Evolutionary conservation across 2,797 vertebrate species (phyloP), one percentile per base, ranked within the genome.

Genomic region (Paedocypris micromegethes): DNA sequence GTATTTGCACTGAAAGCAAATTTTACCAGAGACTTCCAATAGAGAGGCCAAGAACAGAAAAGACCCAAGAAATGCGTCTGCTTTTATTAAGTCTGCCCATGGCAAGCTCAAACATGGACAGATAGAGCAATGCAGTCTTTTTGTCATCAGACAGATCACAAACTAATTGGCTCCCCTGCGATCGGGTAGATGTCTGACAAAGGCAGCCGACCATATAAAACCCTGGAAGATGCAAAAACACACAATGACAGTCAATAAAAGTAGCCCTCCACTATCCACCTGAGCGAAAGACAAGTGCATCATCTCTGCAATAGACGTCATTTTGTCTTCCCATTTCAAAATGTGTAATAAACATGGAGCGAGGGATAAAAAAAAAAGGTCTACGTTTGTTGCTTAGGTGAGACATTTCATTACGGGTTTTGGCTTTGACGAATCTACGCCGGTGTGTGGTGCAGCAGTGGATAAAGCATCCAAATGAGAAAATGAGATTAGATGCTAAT

Each of bases 151-250:
- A 75, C 81, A 73, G 78, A 83, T 85, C 80, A 81, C 72, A 61
- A 81, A 81, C 84, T 89, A 87, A 90, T 89, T 89, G 86, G 84
- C 75, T 88, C 86, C 87, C 85, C 42, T 81, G 66, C 81, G 85
- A 85, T 86, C 79, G 73, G 9, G 72, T 68, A 74, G 60, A 69
- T 56, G 57, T 69, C 69, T 76, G 70, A 72, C 80, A 82, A 72
- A 7, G 68, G 70, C 56, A 66, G 62, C 49, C 39, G 40, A 50
- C 44, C 8, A 54, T 64, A 46, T 64, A 54, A 45, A 6, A n/a
- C 62, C 44, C 7, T 6, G 9, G 46, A 2, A 54, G 39, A 61
- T n/a, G 41, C 23, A 56, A 5, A 54, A 39, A 66, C 56, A 66
- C 62, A 72, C 40, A 23, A 23, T 23, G 23, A 23, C 23, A 23